A percentile compares a stretch with the other conserved stretches of the same genome.
These are phyloP conservation scores for Myiotriccus ornatus DNA, from an alignment of 2,797 vertebrate genomes.

Conservation along the genomic window DNA sequence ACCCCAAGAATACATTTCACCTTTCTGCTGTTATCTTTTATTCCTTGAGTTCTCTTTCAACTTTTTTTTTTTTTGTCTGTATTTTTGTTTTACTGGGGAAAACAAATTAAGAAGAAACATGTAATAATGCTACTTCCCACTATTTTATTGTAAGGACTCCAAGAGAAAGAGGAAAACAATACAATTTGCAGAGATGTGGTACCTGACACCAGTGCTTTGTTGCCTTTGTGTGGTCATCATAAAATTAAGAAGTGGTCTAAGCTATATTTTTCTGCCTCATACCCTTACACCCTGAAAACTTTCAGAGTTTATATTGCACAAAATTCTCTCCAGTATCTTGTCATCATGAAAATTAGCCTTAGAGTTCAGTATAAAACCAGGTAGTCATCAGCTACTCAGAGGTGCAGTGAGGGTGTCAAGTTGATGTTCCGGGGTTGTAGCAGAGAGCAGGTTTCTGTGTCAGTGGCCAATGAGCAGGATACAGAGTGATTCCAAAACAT, in stretches of 20 bases:
- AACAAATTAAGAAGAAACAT: neutral
- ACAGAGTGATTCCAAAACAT: neutral
- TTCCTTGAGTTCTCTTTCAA: neutral
- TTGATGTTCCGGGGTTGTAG: neutral
- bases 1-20: neutral
- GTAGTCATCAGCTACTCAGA: constrained; percentile 26
- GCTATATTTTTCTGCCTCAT: neutral
- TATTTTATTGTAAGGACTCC: neutral
- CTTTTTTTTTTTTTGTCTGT: neutral
- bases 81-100: neutral
- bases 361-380: constrained; percentile 46
- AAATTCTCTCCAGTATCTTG: constrained; percentile 24
- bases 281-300: neutral
- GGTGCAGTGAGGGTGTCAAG: neutral
- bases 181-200: neutral
- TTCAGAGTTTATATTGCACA: neutral
- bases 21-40: neutral
- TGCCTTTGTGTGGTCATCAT: neutral
- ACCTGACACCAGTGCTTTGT: neutral
- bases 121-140: neutral
- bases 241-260: neutral
- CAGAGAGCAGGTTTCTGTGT: neutral
- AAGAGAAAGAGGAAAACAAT: neutral
- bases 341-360: constrained; percentile 44
- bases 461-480: neutral